Evolutionary conservation across 2,797 vertebrate genomes (phyloP), one percentile per base, ranked within the genome.

Genomic region (Cynopterus sphinx): DNA sequence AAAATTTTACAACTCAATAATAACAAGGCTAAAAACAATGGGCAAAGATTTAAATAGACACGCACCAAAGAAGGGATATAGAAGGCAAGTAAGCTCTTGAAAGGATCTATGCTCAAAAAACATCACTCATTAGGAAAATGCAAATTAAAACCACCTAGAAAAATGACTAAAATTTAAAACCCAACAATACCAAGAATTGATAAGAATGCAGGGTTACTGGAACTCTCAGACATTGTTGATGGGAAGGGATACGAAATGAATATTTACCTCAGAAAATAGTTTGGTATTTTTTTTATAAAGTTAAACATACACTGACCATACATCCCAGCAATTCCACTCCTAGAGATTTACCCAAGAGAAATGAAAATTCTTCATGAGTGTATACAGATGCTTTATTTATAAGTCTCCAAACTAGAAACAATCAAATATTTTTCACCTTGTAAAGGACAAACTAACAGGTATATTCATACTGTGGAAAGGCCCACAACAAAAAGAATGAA

Each of bases 361-460:
- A 86, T 31, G 84, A 91, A 90, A 79, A 82, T 13, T 55, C 22
- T 51, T 7, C 36, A 41, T 55, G 41, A 91, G 12, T 77, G 12
- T 82, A 89, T 55, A 4, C 41, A 36, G 41, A 6, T 73, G 26
- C 39, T 90, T 87, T 90, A 26, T 63, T 93, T 84, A 94, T 33
- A 96, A 90, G 68, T 24, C 31, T 28, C 13, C n/a, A 84, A 63
- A 43, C 46, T n/a, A 33, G 36, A 94, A 92, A 73, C 4, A 77
- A 31, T 51, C 61, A 96, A 68, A 73, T 68, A 22, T 78, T 91
- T 79, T 92, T 86, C 91, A 86, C 9, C 24, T 75, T 68, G 46
- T 71, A 67, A 36, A 46, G 11, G 26, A 83, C 55, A 89, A 75
- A 63, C 28, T 43, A 87, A 89, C 17, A n/a, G 49, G 22, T 51